Conservation (phyloP, 37 sponge, comb jelly and placozoan genomes). For the Spongilla lacustris region DNA sequence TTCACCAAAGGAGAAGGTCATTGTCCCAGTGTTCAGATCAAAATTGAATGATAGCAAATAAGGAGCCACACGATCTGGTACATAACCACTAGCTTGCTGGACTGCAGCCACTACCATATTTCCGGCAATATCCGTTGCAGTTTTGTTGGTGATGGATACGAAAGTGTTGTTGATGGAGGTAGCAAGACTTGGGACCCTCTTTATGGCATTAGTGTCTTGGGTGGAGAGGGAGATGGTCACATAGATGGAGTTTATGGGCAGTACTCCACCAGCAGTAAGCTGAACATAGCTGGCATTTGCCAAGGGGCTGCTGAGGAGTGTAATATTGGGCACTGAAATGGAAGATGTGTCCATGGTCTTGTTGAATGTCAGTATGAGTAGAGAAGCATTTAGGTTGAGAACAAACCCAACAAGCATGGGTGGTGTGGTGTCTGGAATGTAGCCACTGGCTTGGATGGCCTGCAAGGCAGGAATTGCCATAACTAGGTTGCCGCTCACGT, state of each 20-base stretch:
- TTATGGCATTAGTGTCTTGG: conserved; percentile 72
- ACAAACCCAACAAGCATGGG: conserved; percentile 53
- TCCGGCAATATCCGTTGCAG: conserved; percentile 61
- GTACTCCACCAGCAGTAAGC: conserved; percentile 25
- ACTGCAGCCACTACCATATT: conserved; percentile 41
- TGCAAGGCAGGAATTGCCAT: conserved; percentile 4
- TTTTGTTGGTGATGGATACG: conserved; percentile 26
- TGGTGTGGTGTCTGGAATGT: conserved; percentile 33
- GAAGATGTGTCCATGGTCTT: conserved; percentile 80
- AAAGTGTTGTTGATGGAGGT: conserved; percentile 72
- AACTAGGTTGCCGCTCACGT: conserved; percentile 66
- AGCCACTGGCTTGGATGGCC: conserved; percentile 52
- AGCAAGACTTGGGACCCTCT: conserved; percentile 54
- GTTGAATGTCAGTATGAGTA: conserved; percentile 73
- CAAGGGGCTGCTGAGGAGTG: conserved; percentile 18
- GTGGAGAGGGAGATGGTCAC: conserved; percentile 54
- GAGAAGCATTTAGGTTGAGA: conserved; percentile 72
- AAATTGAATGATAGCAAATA: conserved; percentile 55
- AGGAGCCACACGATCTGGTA: conserved; percentile 66
- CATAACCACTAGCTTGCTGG: conserved; percentile 22
- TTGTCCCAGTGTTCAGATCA: conserved; percentile 63
- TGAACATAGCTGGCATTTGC: conserved; percentile 29
- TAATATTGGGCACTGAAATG: conserved; percentile 40
- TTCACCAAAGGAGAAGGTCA: conserved; percentile 78
- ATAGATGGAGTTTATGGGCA: conserved; percentile 36